These are phyloP conservation scores for Pterostichus madidus DNA, from an alignment of 2,888 invertebrate species.

Conservation along the genomic window DNA sequence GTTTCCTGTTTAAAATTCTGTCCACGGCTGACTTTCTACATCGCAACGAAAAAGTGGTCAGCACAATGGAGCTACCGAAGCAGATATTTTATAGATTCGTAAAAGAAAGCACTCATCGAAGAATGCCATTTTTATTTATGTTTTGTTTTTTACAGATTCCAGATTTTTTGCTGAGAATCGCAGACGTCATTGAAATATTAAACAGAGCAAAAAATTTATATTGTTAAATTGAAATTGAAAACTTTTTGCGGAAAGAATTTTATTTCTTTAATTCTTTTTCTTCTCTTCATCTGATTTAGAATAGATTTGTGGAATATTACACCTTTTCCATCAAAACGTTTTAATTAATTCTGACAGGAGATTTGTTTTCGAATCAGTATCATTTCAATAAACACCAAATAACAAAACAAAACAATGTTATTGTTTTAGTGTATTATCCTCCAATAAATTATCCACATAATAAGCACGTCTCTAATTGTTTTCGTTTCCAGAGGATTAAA, in stretches of 20 bases:
- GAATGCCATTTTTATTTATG: conserved; percentile 14
- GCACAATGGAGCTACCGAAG: conserved; percentile 23
- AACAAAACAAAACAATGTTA: too few species aligned
- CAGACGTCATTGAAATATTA: conserved; percentile 20
- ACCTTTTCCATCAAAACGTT: not conserved
- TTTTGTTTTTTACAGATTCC: conserved; percentile 25
- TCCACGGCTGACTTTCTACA: conserved; percentile 13
- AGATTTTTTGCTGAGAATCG: conserved; percentile 40
- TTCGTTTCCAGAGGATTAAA: not conserved
- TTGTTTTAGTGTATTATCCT: too few species aligned
- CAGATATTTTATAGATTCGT: conserved; percentile 47
- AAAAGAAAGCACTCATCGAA: conserved; percentile 42
- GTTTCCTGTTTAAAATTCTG: conserved; percentile 30
- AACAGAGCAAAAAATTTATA: conserved; percentile 16
- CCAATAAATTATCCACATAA: not conserved
- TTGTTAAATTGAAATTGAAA: not conserved
- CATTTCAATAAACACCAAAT: not conserved
- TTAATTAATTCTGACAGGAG: not conserved
- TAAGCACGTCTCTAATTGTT: conserved; percentile 23
- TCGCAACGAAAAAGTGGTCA: conserved; percentile 38
- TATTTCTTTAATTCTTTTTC: not conserved
- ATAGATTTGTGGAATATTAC: too few species aligned
- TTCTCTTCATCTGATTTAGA: not conserved
- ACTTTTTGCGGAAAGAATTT: conserved; percentile 2
- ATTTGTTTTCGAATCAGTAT: not conserved